Base-by-base conservation (phyloP, 2,888 invertebrate species). In the Antheraea assamensis region DNA sequence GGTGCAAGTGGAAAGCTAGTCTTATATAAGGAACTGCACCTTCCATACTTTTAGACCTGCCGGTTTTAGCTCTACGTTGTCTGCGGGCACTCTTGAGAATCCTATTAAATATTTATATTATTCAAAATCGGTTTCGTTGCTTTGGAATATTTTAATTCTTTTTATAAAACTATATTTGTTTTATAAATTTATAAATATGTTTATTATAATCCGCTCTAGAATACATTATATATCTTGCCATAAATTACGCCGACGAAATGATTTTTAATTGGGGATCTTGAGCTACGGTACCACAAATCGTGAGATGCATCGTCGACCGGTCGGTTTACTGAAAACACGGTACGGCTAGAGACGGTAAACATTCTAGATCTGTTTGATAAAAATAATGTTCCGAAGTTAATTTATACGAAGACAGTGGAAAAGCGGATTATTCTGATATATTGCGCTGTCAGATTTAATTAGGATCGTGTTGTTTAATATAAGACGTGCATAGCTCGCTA, bases 321-420 rank as follows among this genome's bases (percentile, higher is more conserved):
- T 30, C 30, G 27, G 61, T 30, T 64, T 64, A 64, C 61, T 64
- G 3, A 19, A 27, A 27, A 64, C 30, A 64, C 61, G 5, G 30
- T 64, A 30, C 17, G 13, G 27, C 30, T 64, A 30, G 30, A 17
- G 27, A 27, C 30, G 30, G 5, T 64, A 30, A 64, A 30, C 61
- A 64, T 64, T 27, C 61, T 30, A 64, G 61, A 64, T 64, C 30
- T 30, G 30, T 64, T 64, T 64, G 61, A 64, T 64, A 64, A 64
- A 30, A 64, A 64, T 30, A 30, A 64, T 64, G 61, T 30, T 15
- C 30, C 5, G 27, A 15, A 30, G 61, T 64, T 64, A 64, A 64
- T 64, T 64, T 64, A 64, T 64, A 64, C 61, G 61, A 64, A 64
- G 27, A 27, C 17, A 17, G 30, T 30, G 61, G 27, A 64, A 64